A percentile compares a stretch with the other conserved stretches of the same genome.
Evolutionary conservation across 2,113 vertebrate genomes (phyloP).

Genomic region (Dromas ardeola): DNA sequence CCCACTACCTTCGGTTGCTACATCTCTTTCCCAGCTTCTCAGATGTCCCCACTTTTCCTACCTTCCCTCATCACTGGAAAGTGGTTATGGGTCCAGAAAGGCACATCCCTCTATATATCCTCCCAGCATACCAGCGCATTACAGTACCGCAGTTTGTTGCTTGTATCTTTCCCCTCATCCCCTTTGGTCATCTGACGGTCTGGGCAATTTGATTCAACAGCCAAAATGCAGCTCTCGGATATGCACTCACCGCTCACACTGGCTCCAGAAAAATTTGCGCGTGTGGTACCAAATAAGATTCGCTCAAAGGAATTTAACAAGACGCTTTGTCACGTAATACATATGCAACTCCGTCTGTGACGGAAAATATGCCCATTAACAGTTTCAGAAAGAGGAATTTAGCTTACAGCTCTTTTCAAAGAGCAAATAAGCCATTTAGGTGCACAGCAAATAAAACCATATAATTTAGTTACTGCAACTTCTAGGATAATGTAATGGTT

Average conservation of each 20-base stretch:
- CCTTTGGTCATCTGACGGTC: not conserved
- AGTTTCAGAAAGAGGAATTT: not conserved
- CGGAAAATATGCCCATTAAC: not conserved
- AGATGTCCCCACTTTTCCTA: not conserved
- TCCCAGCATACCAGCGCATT: not conserved
- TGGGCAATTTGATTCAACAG: not conserved
- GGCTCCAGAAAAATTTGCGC: not conserved
- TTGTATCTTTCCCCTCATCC: not conserved
- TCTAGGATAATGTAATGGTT: not conserved
- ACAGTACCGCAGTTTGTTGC: accelerated
- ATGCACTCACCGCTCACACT: not conserved
- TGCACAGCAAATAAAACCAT: not conserved
- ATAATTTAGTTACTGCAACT: not conserved
- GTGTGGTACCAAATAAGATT: not conserved
- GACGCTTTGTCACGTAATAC: not conserved
- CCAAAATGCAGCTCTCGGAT: not conserved
- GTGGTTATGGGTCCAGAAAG: not conserved
- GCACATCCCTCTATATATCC: not conserved
- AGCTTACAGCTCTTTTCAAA: not conserved
- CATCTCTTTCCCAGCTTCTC: constrained; percentile 8
- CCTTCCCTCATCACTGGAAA: not conserved
- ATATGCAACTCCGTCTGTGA: not conserved
- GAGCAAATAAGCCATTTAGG: not conserved
- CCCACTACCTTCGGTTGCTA: constrained; percentile 40
- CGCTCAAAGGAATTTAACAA: not conserved